Evolutionary conservation across 2,888 invertebrate species (phyloP), one percentile per base, ranked within the genome.

Genomic region (Papilio gigon): DNA sequence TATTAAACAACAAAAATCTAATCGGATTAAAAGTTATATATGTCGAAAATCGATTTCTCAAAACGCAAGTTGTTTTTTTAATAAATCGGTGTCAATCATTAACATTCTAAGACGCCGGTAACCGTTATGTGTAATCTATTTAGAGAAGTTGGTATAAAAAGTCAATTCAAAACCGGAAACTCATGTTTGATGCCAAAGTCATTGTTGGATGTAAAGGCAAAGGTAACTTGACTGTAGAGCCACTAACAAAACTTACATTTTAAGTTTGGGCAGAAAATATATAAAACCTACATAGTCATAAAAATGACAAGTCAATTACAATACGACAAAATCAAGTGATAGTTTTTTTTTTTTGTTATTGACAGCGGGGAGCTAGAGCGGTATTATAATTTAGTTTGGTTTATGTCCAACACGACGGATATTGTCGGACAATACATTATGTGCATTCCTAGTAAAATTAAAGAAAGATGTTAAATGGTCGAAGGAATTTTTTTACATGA

Each of bases 41-140:
- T 6, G 61, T 53, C 60, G 53, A 69, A 65, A 65, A 53, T 59
- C 50, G 53, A 65, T 65, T 69, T 65, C 50, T 33, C 40, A 53
- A 69, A 30, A 17, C n/a, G 20, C 25, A 60, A 64, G 35, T 58
- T 50, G n/a, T 37, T 11, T 37, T 68, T 59, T 65, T 50, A 68
- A 69, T 65, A 69, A 69, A 69, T 69, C 50, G 61, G 60, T 69
- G 69, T 65, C 65, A 42, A 53, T 53, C 42, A 61, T 61, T 69
- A 65, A 69, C 60, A 69, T 69, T 65, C 53, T 65, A 9, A 60
- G n/a, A 61, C 53, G 67, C 35, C n/a, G 27, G 63, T 66, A 33
- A 65, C 68, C 58, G 69, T 65, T 69, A 61, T 33, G 12, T 65
- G 12, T 65, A 65, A 69, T 65, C 56, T 61, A 65, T 65, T 65